phyloP scores from a whole-genome alignment of 2,888 invertebrate species.

The Troides oblongomaculatus region DNA sequence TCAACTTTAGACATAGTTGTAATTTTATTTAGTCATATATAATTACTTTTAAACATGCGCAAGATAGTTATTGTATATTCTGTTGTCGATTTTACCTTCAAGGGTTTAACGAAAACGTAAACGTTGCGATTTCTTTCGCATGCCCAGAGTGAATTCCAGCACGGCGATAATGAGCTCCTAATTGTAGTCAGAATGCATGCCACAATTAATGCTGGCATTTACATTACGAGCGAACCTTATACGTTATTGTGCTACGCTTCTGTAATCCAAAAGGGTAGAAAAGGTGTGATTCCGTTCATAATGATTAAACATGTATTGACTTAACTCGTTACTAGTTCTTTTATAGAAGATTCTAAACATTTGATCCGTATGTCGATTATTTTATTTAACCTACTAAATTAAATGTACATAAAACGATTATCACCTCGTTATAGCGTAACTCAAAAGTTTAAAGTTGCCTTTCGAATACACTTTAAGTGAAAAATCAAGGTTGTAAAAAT shows the following conservation, averaged over 20 bases:
- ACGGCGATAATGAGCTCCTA: constrained; percentile 9
- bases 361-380: not conserved
- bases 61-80: not conserved
- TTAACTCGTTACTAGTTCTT: not conserved
- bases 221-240: constrained; percentile 7
- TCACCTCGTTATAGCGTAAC: not conserved
- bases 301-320: constrained; percentile 5
- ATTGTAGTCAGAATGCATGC: constrained; percentile 10
- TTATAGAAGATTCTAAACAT: not conserved
- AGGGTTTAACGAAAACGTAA: not conserved
- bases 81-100: not conserved
- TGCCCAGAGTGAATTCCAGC: not conserved
- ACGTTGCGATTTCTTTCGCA: not conserved
- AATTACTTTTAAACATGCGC: not conserved
- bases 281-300: constrained; percentile 15
- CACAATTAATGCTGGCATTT: constrained; percentile 5
- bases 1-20: not conserved
- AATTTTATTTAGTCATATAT: not conserved
- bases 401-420: not conserved
- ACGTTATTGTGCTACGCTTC: not conserved
- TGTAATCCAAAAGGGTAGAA: constrained; percentile 6
- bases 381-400: not conserved
- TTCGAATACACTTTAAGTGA: not conserved
- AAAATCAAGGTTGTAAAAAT: not conserved
- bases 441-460: no score